A percentile compares a stretch with the other conserved stretches of the same genome.
Conservation (phyloP, 2,888 invertebrate species). For the Argynnis bischoffii region DNA sequence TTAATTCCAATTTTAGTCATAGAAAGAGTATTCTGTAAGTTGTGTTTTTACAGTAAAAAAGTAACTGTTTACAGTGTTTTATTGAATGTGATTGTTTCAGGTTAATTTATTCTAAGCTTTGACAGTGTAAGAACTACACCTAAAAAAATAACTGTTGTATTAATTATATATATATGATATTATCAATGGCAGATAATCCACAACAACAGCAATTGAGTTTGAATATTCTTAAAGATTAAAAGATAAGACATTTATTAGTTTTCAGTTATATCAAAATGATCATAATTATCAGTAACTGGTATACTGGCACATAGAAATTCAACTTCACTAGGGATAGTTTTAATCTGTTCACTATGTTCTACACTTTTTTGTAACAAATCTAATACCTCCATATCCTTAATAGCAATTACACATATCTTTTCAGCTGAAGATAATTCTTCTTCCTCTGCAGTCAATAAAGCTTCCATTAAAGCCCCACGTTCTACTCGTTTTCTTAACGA, state of each 20-base stretch:
- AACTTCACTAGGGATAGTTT: constrained; percentile 55
- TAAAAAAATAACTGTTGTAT: no score
- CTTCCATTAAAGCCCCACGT: constrained; percentile 69
- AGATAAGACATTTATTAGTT: constrained; percentile 13
- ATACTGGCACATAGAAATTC: constrained; percentile 63
- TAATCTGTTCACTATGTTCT: constrained; percentile 51
- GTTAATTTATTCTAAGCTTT: neutral
- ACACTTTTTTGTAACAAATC: constrained; percentile 59
- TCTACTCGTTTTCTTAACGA: constrained; percentile 61
- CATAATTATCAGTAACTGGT: constrained; percentile 53
- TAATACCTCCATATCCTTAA: constrained; percentile 68
- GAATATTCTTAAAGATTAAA: neutral
- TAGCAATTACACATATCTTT: constrained; percentile 66
- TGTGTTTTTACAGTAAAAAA: constrained; percentile 77
- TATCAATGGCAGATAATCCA: no score
- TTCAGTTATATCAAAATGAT: constrained; percentile 45
- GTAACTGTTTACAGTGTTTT: constrained; percentile 64
- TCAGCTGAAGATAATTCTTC: constrained; percentile 65
- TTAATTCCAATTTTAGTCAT: constrained; percentile 52
- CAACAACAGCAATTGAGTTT: no score
- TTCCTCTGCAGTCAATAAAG: constrained; percentile 64
- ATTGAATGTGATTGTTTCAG: constrained; percentile 37
- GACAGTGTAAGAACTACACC: neutral
- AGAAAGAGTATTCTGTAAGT: constrained; percentile 62
- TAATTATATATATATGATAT: no score